Conservation (phyloP, 2,113 vertebrate species). For the Mandrillus leucophaeus region DNA sequence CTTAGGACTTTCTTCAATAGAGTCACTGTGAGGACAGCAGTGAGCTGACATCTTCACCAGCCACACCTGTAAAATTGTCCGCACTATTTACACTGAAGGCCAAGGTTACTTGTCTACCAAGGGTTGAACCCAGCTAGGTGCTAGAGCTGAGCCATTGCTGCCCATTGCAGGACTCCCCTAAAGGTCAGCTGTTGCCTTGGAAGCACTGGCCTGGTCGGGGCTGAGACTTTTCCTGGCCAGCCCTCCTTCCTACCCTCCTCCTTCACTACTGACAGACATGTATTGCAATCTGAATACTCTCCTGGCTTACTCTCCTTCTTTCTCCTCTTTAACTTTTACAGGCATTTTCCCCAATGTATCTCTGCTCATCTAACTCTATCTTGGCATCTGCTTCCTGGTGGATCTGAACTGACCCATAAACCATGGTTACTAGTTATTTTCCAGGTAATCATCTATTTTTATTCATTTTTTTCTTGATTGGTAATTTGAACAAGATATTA, state of each 20-base stretch:
- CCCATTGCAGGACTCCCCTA: accelerated
- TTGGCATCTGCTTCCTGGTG: background rate
- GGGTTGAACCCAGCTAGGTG: too few relatives aligned
- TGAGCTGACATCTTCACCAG: too few relatives aligned
- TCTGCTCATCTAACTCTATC: background rate
- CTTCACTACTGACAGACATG: background rate
- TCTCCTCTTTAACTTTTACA: background rate
- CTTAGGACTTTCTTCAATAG: background rate
- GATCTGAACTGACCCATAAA: background rate
- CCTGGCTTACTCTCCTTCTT: background rate
- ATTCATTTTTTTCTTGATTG: background rate
- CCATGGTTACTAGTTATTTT: background rate
- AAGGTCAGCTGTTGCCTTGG: background rate
- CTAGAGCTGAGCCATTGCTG: background rate
- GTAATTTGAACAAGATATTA: background rate
- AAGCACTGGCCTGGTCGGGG: too few relatives aligned
- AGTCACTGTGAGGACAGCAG: background rate
- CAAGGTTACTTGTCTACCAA: background rate
- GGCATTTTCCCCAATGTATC: background rate
- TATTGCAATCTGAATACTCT: background rate
- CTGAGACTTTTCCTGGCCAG: background rate
- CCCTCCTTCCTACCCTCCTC: background rate
- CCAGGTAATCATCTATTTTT: background rate
- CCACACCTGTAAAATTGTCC: background rate
- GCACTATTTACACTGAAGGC: background rate